Conservation (phyloP, 2,113 vertebrate species). For the Electrona antarctica region DNA sequence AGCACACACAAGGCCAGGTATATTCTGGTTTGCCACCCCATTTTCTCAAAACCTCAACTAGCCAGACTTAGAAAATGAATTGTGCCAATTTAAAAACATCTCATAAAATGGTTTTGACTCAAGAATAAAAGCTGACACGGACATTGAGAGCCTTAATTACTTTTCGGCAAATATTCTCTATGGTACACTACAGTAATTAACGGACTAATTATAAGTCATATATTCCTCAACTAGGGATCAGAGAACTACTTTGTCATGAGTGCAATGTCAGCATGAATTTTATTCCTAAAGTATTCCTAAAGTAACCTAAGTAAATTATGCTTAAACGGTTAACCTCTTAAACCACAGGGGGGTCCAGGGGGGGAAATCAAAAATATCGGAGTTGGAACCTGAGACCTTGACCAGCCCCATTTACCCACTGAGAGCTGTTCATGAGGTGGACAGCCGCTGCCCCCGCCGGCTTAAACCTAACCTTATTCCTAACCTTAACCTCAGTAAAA, state of each 20-base stretch:
- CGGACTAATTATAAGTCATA: conserved; percentile 40
- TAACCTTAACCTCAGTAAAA: no score
- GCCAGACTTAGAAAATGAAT: conserved; percentile 49
- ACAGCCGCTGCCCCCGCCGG: no score
- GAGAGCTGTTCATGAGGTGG: no score
- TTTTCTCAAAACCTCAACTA: conserved; percentile 28
- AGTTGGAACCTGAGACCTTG: no score
- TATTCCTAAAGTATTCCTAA: no score
- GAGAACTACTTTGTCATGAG: conserved; percentile 22
- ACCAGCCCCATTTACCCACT: no score
- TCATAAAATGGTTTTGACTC: conserved; percentile 48
- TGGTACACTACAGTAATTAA: conserved; percentile 48
- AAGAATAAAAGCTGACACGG: conserved; percentile 60
- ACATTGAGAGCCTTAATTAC: conserved; percentile 52
- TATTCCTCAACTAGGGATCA: conserved; percentile 26
- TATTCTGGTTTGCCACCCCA: conserved; percentile 39
- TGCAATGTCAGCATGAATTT: conserved; percentile 7
- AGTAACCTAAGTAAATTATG: no score
- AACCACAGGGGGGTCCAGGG: no score
- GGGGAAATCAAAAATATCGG: no score
- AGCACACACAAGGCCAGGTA: not conserved
- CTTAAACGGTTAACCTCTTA: no score
- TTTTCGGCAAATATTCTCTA: conserved; percentile 47
- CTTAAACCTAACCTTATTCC: no score
- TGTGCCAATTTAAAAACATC: conserved; percentile 34